Conservation (phyloP, 1,140 invertebrate species). For the Saccostrea cuccullata region DNA sequence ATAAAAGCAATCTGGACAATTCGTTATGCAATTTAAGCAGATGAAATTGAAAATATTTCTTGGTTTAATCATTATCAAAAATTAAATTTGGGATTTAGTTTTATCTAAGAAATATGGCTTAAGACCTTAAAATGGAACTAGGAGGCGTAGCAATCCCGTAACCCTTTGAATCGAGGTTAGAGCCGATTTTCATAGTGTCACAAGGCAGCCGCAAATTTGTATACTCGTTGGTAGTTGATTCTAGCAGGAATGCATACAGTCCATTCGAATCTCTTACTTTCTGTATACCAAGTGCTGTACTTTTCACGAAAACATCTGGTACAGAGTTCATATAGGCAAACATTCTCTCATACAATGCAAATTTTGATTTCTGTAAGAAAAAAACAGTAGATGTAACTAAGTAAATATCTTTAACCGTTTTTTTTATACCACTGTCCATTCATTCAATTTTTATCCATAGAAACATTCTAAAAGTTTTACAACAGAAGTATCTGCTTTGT, state of each 20-base stretch:
- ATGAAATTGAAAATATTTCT: no score
- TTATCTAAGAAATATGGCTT: not conserved
- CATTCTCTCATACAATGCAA: slow-evolving; percentile 94
- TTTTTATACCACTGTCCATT: not conserved
- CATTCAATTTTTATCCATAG: no score
- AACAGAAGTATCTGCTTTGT: no score
- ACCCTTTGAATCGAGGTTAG: slow-evolving; percentile 95
- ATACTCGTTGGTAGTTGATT: slow-evolving; percentile 98
- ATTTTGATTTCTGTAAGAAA: slow-evolving; percentile 88
- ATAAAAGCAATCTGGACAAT: no score
- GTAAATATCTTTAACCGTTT: not conserved
- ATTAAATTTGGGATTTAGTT: not conserved
- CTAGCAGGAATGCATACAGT: slow-evolving; percentile 95
- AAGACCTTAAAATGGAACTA: slow-evolving; percentile 91
- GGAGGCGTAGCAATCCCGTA: slow-evolving; percentile 96
- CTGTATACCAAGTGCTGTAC: slow-evolving; percentile 68
- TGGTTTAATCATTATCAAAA: no score
- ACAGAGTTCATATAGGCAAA: slow-evolving; percentile 92
- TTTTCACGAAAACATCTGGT: slow-evolving; percentile 70
- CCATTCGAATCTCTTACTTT: slow-evolving; percentile 79
- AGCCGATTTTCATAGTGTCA: slow-evolving; percentile 94
- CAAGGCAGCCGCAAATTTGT: slow-evolving; percentile 94
- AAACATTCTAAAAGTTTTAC: no score
- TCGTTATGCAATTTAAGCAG: no score
- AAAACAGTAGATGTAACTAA: not conserved